A percentile compares a stretch with the other conserved stretches of the same genome.
phyloP scores from a whole-genome alignment of 1,140 invertebrate genomes.

The Trachymyrmex cornetzi region DNA sequence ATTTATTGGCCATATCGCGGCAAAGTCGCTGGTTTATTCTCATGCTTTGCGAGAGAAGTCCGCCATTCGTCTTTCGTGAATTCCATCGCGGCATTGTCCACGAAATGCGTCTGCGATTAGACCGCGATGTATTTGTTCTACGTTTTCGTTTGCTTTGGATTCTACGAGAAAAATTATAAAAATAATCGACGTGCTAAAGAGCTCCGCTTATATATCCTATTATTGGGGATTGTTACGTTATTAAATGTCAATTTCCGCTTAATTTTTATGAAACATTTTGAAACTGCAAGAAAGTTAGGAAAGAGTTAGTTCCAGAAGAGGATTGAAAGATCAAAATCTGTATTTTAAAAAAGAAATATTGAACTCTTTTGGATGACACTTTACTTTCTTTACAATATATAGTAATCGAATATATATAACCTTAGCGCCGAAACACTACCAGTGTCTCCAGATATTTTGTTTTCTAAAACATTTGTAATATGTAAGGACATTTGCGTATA shows the following conservation, averaged over 20 bases:
- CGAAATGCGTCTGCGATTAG: not conserved
- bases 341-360: not conserved
- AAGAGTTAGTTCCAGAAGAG: not conserved
- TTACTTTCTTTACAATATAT: not conserved
- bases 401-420: not conserved
- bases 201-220: not conserved
- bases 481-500: not conserved
- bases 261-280: not conserved
- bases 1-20: conserved; percentile 38
- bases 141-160: not conserved
- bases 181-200: not conserved
- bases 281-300: not conserved
- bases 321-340: not conserved
- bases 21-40: conserved; percentile 13
- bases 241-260: not conserved
- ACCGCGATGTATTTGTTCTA: not conserved
- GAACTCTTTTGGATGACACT: not conserved
- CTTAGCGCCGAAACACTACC: no score
- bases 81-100: not conserved
- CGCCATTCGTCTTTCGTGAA: conserved; percentile 19
- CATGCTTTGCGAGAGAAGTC: not conserved
- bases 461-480: not conserved
- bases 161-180: not conserved
- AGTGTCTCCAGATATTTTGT: no score
- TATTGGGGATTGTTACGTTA: not conserved